A percentile compares a stretch with the other conserved stretches of the same genome.
Evolutionary conservation across 2,797 vertebrate genomes (phyloP).

Genomic region (Remorina albescens): DNA sequence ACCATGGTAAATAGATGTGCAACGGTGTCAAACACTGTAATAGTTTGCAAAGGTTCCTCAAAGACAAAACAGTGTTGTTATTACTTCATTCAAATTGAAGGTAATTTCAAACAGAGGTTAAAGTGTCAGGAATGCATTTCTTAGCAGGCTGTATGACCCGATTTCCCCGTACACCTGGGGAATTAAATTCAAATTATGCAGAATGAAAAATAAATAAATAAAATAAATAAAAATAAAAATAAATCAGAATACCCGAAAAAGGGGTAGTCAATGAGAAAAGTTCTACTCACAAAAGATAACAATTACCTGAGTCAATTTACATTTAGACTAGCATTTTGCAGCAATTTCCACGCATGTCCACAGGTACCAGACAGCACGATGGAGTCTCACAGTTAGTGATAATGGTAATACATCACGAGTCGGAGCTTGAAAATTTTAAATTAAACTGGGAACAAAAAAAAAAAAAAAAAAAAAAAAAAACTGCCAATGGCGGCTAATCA

Average conservation of each 20-base stretch:
- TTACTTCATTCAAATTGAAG: constrained; percentile 36
- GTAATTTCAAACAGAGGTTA: constrained; percentile 46
- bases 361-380: constrained; percentile 77
- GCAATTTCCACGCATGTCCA: constrained; percentile 80
- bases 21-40: constrained; percentile 43
- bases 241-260: constrained; percentile 66
- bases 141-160: constrained; percentile 50
- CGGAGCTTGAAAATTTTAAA: constrained; percentile 73
- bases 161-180: constrained; percentile 49
- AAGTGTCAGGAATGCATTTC: constrained; percentile 52
- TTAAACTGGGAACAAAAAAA: constrained; percentile 59
- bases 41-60: constrained; percentile 47
- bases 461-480: constrained; percentile 56
- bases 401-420: constrained; percentile 75
- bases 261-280: constrained; percentile 77
- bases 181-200: constrained; percentile 72
- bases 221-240: neutral
- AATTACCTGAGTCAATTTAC: constrained; percentile 85
- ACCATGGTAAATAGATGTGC: constrained; percentile 42
- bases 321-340: constrained; percentile 84
- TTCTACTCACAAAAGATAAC: constrained; percentile 78
- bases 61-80: constrained; percentile 43
- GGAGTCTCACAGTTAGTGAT: constrained; percentile 75
- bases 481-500: constrained; percentile 75
- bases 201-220: constrained; percentile 33